Percentiles rank a stretch among this genome's conserved stretches.
phyloP scores from a whole-genome alignment of 2,113 vertebrate genomes.

The Sclerurus mexicanus region DNA sequence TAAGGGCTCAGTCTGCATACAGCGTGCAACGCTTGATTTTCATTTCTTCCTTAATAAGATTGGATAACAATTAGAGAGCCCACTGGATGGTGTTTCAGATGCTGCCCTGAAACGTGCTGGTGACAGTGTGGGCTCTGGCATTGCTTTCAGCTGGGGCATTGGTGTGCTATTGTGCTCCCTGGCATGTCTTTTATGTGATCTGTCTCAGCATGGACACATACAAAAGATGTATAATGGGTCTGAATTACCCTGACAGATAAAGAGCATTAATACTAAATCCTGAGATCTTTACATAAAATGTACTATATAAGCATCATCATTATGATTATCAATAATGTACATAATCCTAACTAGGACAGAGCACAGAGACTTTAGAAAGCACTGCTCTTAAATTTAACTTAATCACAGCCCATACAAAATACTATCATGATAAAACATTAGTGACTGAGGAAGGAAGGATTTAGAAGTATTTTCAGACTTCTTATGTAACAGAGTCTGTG shows the following conservation, averaged over 20 bases:
- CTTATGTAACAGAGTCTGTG: not conserved
- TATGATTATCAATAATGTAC: not conserved
- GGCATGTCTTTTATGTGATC: not conserved
- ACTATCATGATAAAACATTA: not conserved
- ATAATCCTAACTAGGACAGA: not conserved
- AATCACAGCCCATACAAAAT: not conserved
- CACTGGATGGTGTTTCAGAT: not conserved
- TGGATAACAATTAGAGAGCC: not conserved
- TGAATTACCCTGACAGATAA: not conserved
- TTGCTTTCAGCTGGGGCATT: not conserved
- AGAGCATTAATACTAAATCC: not conserved
- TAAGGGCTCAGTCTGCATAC: not conserved
- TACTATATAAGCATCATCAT: not conserved
- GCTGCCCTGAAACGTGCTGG: not conserved
- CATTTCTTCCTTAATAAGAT: not conserved
- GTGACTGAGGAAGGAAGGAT: not conserved
- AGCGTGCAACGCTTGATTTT: not conserved
- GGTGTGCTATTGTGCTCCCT: not conserved
- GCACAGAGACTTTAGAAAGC: not conserved
- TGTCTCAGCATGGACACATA: not conserved
- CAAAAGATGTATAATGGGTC: not conserved
- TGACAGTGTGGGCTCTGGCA: not conserved
- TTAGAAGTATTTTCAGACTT: not conserved
- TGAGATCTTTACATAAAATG: not conserved
- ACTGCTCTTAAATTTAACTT: not conserved